Conservation (phyloP, 2,888 invertebrate species). For the Lasiommata megera region DNA sequence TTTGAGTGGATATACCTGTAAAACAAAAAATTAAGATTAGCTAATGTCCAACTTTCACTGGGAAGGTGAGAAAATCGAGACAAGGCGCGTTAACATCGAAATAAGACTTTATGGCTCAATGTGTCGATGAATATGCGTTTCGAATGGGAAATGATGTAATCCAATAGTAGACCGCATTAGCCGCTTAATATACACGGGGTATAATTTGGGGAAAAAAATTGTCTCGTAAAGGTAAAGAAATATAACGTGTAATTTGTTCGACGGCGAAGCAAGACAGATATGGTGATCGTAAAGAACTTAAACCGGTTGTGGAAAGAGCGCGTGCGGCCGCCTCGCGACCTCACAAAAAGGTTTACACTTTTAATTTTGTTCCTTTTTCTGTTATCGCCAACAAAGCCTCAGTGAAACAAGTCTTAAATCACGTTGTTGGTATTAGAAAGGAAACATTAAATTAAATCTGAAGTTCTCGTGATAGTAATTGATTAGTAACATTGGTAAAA, state of each 20-base stretch:
- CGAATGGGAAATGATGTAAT: constrained; percentile 58
- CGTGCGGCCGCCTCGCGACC: constrained; percentile 77
- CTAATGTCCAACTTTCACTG: constrained; percentile 50
- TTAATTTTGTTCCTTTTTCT: constrained; percentile 65
- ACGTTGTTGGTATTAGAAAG: constrained; percentile 63
- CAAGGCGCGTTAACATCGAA: constrained; percentile 49
- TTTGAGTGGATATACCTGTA: constrained; percentile 98
- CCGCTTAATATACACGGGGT: constrained; percentile 57
- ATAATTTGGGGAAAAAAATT: constrained; percentile 51
- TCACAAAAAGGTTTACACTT: constrained; percentile 79
- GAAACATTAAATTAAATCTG: constrained; percentile 61
- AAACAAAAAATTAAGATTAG: constrained; percentile 52
- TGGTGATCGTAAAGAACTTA: constrained; percentile 75
- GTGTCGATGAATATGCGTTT: constrained; percentile 49
- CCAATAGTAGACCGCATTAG: constrained; percentile 62
- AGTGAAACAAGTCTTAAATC: constrained; percentile 68
- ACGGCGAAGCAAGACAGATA: constrained; percentile 76
- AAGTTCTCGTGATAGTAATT: constrained; percentile 44
- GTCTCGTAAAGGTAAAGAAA: constrained; percentile 79
- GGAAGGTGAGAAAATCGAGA: constrained; percentile 39
- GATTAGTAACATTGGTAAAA: constrained; percentile 29
- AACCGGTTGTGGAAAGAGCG: constrained; percentile 73
- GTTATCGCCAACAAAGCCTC: constrained; percentile 71
- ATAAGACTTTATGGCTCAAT: constrained; percentile 44
- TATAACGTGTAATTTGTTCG: constrained; percentile 80